phyloP scores from a whole-genome alignment of 2,113 vertebrate species.

The Malurus cyaneus region DNA sequence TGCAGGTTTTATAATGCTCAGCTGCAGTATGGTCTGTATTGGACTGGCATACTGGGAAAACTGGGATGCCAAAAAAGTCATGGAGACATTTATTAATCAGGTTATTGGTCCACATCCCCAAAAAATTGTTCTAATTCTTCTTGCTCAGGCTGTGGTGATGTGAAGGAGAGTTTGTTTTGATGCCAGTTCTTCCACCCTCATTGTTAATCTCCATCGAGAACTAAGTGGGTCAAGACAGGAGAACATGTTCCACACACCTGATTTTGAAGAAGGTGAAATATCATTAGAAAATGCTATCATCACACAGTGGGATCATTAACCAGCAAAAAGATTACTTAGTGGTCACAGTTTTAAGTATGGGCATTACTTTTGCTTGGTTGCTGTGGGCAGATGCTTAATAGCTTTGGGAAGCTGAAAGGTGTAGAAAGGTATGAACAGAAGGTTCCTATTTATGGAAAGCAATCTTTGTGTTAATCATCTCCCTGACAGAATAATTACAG shows the following conservation, averaged over 20 bases:
- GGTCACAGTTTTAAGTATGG: neutral
- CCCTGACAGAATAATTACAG: neutral
- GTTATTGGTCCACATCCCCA: neutral
- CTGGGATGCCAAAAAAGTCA: neutral
- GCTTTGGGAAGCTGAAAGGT: neutral
- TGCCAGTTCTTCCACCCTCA: neutral
- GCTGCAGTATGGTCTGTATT: neutral
- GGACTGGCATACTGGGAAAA: neutral
- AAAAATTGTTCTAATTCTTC: neutral
- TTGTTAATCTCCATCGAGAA: neutral
- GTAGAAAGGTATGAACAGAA: neutral
- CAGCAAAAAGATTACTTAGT: neutral
- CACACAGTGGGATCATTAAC: neutral
- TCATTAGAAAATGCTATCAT: neutral
- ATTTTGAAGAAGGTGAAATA: neutral
- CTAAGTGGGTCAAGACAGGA: neutral
- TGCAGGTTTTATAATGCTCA: neutral
- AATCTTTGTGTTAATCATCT: neutral
- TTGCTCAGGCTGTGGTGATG: neutral
- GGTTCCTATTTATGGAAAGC: neutral
- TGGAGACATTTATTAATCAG: rapidly evolving
- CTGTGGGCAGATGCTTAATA: neutral
- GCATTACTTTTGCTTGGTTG: neutral
- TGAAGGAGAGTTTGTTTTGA: neutral
- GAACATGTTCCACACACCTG: neutral